A percentile compares a stretch with the other conserved stretches of the same genome.
Evolutionary conservation across 2,113 vertebrate species (phyloP).

Genomic region (Synodontis membranacea): DNA sequence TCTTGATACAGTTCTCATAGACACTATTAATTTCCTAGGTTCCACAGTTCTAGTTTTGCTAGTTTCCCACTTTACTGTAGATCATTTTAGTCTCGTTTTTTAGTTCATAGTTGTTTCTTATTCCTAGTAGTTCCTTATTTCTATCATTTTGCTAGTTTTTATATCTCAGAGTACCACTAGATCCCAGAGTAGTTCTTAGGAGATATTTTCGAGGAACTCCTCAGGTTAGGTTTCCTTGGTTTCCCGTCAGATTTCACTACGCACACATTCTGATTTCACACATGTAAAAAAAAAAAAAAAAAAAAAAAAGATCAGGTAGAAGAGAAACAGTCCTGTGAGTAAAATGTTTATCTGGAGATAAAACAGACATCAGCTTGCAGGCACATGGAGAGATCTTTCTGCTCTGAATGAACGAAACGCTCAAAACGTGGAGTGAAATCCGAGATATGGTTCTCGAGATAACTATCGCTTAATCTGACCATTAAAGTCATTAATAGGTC

Average conservation of each 20-base stretch:
- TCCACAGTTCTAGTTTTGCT: neutral
- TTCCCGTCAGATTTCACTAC: neutral
- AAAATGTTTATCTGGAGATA: neutral
- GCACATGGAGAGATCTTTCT: neutral
- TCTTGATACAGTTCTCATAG: neutral
- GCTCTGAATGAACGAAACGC: neutral
- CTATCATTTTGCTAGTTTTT: neutral
- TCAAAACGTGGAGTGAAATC: neutral
- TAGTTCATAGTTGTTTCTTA: neutral
- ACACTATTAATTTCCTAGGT: too few species aligned
- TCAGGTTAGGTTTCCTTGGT: neutral
- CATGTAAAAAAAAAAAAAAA: too few species aligned
- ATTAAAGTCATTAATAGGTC: slow-evolving; percentile 1
- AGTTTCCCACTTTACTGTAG: too few species aligned
- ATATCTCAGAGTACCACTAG: neutral
- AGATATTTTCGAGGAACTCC: neutral
- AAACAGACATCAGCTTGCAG: neutral
- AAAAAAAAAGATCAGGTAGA: neutral
- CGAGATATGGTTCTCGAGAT: neutral
- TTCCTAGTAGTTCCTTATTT: neutral
- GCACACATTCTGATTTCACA: neutral
- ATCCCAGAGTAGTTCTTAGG: neutral
- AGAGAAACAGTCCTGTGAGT: neutral
- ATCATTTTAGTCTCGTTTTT: neutral
- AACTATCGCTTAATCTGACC: slow-evolving; percentile 22